Percentiles rank a stretch among this genome's conserved stretches.
These are phyloP conservation scores for Brachystomella parvula DNA, from an alignment of 1,140 invertebrate genomes.

Conservation along the genomic window DNA sequence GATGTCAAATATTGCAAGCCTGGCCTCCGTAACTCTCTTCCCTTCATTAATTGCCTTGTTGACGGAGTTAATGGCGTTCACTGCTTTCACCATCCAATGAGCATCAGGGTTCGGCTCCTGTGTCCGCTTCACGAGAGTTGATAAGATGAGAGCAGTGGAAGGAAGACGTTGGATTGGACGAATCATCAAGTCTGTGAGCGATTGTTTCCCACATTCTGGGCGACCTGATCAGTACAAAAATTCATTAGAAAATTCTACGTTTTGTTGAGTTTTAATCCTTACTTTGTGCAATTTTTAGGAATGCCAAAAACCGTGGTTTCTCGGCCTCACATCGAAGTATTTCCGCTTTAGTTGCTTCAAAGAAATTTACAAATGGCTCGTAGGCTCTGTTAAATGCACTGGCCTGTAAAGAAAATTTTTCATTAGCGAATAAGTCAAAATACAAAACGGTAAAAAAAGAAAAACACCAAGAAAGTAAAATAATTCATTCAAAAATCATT, in stretches of 20 bases:
- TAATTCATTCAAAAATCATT: neutral
- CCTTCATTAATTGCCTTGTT: conserved; percentile 96
- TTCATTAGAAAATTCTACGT: conserved; percentile 2
- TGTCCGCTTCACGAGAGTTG: conserved; percentile 88
- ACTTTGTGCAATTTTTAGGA: conserved; percentile 89
- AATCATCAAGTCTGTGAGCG: conserved; percentile 87
- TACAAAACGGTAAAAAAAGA: neutral
- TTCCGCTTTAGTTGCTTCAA: conserved; percentile 91
- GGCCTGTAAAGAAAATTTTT: conserved; percentile 42
- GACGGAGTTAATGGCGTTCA: conserved; percentile 80
- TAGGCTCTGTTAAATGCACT: conserved; percentile 77
- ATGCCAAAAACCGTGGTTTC: conserved; percentile 93
- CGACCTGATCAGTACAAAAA: conserved; percentile 44
- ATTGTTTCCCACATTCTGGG: conserved; percentile 91
- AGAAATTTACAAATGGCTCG: conserved; percentile 95
- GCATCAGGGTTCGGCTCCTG: conserved; percentile 76
- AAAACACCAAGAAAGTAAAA: neutral
- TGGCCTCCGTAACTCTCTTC: conserved; percentile 87
- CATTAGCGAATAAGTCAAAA: conserved; percentile 3
- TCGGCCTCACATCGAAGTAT: conserved; percentile 78
- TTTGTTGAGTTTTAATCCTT: neutral
- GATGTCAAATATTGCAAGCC: conserved; percentile 92
- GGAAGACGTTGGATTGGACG: conserved; percentile 92
- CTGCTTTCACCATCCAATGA: conserved; percentile 69
- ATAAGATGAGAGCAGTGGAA: conserved; percentile 85